Base-by-base conservation (phyloP, 2,888 invertebrate species). In the Adelphocoris suturalis region DNA sequence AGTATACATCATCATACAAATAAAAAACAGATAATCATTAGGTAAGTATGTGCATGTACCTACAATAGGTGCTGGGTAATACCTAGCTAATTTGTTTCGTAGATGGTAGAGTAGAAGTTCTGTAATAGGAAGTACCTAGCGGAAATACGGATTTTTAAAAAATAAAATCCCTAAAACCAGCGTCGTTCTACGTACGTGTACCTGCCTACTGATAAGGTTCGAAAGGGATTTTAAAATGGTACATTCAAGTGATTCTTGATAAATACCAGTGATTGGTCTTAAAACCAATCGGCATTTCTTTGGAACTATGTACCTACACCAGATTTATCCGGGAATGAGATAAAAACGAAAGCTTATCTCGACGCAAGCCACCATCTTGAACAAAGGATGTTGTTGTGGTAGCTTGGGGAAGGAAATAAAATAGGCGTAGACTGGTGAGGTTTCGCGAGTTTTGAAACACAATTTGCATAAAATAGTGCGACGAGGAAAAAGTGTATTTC, bases 311-410 rank as follows among this genome's bases (percentile, higher is more conserved):
- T 68, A 37, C 37, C 37, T 37, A 68, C 68, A 7, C 23, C 68
- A 68, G 68, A 68, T 68, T 68, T 68, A 68, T 68, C 68, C 23
- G 68, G 23, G 11, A 68, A 23, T 23, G 23, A 68, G 68, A 68
- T 68, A 68, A 68, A 68, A 68, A 7, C 19, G 23, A 23, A 68
- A 68, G 68, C 68, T 68, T 68, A 68, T 68, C 68, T 68, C 68
- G 23, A 23, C 68, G 68, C 68, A 23, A 23, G 68, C 68, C 68
- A 68, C 68, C 68, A 68, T 68, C 68, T 68, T 68, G 68, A 23
- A 68, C 52, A 52, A 19, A 68, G 68, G 23, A 68, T 68, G 68
- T 68, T 68, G 68, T 68, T 68, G 68, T 68, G 68, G 68, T 68
- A 68, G 68, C 68, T 68, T 68, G 68, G 68, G 68, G 13, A 27